Evolutionary conservation across 2,888 invertebrate species (phyloP), one percentile per base, ranked within the genome.

Genomic region (Lathronympha strigana): DNA sequence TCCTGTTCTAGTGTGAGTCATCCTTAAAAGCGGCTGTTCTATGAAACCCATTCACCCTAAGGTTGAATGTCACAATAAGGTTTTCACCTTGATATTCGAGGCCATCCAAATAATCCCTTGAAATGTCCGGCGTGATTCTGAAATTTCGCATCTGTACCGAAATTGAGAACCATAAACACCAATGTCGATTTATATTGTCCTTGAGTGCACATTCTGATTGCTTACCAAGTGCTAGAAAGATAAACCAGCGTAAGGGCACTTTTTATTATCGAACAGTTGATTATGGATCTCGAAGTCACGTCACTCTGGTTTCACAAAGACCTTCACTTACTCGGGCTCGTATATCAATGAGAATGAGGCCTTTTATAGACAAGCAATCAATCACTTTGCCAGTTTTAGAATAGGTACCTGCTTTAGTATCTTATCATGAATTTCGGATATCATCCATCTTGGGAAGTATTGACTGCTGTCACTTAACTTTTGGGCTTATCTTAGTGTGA

Each of bases 401-500:
- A 68, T 54, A n/a, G n/a, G n/a, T n/a, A 67, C 66, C 40, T 69
- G 70, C 36, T 45, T 54, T 64, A 71, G 71, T 71, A 78, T 78
- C 77, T 77, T 71, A 73, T 73, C 78, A 47, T 63, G 74, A 73
- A 64, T 73, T 69, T 70, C 45, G 61, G 75, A 74, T 80, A 74
- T 66, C 67, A 81, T 80, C 76, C 72, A 79, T 78, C 78, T 75
- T 61, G 45, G 33, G 67, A 45, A 61, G 63, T 63, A 63, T 63
- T 58, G 57, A 53, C 53, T 47, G 47, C 11, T 45, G 28, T 45
- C 49, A 28, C 28, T 21, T 54, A 54, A 45, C 54, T 62, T n/a
- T 63, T 45, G 36, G 17, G 25, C 28, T 54, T 62, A 55, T 62
- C 62, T 25, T 31, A 57, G 31, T 45, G 31, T 43, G 28, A 31